A percentile compares a stretch with the other conserved stretches of the same genome.
phyloP scores from a whole-genome alignment of 2,113 vertebrate genomes.

The Oceanites oceanicus region DNA sequence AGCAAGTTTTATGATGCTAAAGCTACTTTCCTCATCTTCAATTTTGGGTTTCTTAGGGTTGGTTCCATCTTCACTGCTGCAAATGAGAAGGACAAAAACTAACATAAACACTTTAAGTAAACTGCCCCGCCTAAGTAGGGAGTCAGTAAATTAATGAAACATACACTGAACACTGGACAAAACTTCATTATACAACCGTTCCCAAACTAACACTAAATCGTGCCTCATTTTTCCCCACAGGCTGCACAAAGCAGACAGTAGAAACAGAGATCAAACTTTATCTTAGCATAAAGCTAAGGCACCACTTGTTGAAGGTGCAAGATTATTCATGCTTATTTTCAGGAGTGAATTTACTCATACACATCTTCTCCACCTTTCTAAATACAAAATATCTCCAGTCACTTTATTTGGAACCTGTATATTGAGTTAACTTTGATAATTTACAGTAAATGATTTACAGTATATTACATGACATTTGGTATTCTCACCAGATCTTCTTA shows the following conservation, averaged over 20 bases:
- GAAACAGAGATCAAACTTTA: background rate
- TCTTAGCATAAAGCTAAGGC: background rate
- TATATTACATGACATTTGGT: background rate
- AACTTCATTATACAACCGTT: background rate
- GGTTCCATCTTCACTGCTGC: slow-evolving; percentile 74
- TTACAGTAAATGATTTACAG: background rate
- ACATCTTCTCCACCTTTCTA: background rate
- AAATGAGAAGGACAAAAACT: slow-evolving; percentile 8
- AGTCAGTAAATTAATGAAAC: background rate
- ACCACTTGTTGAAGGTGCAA: background rate
- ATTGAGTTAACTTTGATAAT: background rate
- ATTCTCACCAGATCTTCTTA: background rate
- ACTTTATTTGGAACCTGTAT: background rate
- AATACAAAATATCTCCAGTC: background rate
- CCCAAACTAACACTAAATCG: background rate
- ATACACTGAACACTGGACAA: background rate
- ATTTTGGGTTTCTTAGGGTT: slow-evolving; percentile 78
- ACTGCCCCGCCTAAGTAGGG: background rate
- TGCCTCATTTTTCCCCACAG: background rate
- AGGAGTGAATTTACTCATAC: background rate
- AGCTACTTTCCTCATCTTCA: slow-evolving; percentile 76
- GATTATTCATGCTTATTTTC: background rate
- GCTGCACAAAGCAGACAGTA: background rate
- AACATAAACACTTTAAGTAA: background rate
- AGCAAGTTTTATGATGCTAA: slow-evolving; percentile 80